Evolutionary conservation across 1,140 invertebrate species (phyloP).

Genomic region (Cydia strobilella): DNA sequence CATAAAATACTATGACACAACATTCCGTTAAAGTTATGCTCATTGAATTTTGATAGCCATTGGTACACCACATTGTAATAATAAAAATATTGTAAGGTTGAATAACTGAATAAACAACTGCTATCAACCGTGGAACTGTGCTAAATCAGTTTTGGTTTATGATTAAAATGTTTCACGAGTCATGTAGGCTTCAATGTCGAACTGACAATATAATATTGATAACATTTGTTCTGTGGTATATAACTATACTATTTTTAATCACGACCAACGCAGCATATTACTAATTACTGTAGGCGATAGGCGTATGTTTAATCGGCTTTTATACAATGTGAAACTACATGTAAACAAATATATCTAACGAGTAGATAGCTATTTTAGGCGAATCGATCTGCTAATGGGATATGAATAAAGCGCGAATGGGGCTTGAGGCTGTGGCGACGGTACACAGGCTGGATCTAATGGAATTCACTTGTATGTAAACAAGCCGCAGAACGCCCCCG

Average conservation of each 20-base stretch:
- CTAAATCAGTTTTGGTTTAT: not conserved
- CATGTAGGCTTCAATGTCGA: not conserved
- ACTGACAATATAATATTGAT: not conserved
- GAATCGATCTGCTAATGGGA: conserved; percentile 77
- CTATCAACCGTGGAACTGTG: not conserved
- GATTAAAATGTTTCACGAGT: not conserved
- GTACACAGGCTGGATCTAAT: conserved; percentile 72
- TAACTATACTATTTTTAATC: not conserved
- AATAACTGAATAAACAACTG: not conserved
- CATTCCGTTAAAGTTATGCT: conserved; percentile 15
- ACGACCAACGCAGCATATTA: conserved; percentile 36
- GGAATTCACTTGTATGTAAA: conserved; percentile 79
- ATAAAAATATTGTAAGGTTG: conserved; percentile 10
- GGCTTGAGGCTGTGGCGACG: conserved; percentile 57
- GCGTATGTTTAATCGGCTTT: conserved; percentile 52
- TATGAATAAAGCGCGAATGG: conserved; percentile 71
- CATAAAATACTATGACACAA: conserved; percentile 26
- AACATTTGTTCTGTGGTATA: not conserved
- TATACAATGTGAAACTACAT: not conserved
- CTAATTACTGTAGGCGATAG: conserved; percentile 54
- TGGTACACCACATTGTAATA: not conserved
- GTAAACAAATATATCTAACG: not conserved
- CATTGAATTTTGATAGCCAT: conserved; percentile 15
- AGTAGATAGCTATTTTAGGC: conserved; percentile 39
- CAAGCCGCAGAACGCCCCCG: conserved; percentile 66